Conservation (phyloP, 2,797 vertebrate genomes). For the Nasua narica region DNA sequence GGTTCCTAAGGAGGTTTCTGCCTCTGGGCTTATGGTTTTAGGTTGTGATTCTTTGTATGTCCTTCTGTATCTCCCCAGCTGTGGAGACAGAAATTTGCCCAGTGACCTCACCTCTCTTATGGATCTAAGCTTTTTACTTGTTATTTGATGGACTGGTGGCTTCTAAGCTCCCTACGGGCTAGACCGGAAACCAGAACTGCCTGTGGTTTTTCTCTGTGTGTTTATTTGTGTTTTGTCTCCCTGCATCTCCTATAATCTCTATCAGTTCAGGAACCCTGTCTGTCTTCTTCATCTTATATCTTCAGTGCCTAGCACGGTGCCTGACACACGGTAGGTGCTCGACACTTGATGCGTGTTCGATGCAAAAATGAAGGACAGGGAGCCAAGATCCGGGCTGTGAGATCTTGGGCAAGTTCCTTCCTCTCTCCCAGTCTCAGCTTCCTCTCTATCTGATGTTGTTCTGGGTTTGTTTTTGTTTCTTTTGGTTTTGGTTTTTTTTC, state of each 20-base stretch:
- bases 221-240: not conserved
- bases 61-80: not conserved
- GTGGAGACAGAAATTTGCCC: not conserved
- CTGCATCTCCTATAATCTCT: not conserved
- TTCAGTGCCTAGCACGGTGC: not conserved
- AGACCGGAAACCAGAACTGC: not conserved
- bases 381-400: not conserved
- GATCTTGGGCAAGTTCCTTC: not conserved
- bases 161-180: not conserved
- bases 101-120: not conserved
- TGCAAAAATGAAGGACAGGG: not conserved
- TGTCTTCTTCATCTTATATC: not conserved
- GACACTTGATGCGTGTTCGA: not conserved
- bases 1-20: not conserved
- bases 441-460: not conserved
- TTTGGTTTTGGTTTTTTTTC: not conserved
- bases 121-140: not conserved
- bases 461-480: not conserved
- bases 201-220: not conserved
- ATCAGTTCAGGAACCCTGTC: not conserved
- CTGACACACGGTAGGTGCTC: not conserved
- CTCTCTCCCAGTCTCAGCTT: not conserved
- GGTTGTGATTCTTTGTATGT: not conserved
- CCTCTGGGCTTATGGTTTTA: not conserved
- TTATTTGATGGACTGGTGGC: not conserved